Conservation (phyloP, 1,140 invertebrate genomes). For the Elymnias hypermnestra region DNA sequence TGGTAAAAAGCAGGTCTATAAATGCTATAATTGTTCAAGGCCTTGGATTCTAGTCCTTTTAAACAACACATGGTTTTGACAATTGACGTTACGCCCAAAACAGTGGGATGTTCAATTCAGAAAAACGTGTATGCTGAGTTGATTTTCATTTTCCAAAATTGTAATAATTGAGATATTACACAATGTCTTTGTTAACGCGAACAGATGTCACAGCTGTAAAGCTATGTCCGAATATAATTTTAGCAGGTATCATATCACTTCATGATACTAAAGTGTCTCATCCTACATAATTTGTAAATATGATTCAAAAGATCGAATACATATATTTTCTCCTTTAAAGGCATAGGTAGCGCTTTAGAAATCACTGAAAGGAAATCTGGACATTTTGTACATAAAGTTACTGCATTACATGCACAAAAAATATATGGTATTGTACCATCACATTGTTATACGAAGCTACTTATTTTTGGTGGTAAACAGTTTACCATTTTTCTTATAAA, state of each 20-base stretch:
- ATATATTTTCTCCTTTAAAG: constrained; percentile 29
- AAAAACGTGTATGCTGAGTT: too few relatives aligned
- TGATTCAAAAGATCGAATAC: not conserved
- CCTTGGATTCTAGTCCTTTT: too few relatives aligned
- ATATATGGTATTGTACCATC: constrained; percentile 49
- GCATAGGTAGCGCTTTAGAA: constrained; percentile 48
- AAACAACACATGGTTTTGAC: too few relatives aligned
- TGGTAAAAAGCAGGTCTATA: too few relatives aligned
- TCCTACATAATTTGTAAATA: too few relatives aligned
- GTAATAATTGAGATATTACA: not conserved
- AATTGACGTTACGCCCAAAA: too few relatives aligned
- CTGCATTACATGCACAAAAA: constrained; percentile 46
- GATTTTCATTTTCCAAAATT: too few relatives aligned
- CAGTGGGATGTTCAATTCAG: too few relatives aligned
- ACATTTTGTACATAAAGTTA: constrained; percentile 28
- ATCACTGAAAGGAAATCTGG: constrained; percentile 27
- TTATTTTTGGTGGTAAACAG: constrained; percentile 62
- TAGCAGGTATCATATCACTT: constrained; percentile 41
- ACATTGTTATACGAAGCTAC: constrained; percentile 25
- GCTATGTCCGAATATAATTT: constrained; percentile 34
- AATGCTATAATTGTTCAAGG: too few relatives aligned
- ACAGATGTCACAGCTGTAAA: constrained; percentile 61
- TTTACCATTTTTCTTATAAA: constrained; percentile 24
- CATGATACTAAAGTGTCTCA: too few relatives aligned
- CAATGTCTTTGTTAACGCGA: constrained; percentile 23